Conservation (phyloP, 2,113 vertebrate species). For the Myiozetetes cayanensis region DNA sequence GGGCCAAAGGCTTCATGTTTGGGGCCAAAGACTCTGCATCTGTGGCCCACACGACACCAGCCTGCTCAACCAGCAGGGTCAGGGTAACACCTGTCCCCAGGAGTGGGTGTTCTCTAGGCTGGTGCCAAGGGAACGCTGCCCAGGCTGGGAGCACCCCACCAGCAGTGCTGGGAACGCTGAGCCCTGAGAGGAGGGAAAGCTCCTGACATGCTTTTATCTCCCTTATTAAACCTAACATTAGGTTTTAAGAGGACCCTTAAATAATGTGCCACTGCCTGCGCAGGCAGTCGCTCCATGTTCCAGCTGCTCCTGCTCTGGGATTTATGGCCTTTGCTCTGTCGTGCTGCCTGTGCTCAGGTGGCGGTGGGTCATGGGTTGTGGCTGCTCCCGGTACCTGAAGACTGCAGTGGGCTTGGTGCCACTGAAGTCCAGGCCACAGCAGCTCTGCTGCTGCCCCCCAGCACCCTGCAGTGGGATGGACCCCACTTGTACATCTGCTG, state of each 20-base stretch:
- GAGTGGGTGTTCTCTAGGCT: background rate
- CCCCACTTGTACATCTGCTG: fast-evolving
- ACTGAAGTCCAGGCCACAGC: fast-evolving
- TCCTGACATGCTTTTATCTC: conserved; percentile 15
- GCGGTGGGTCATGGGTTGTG: background rate
- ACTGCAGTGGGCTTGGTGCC: fast-evolving
- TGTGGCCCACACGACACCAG: background rate
- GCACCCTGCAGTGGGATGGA: fast-evolving
- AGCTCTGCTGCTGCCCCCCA: background rate
- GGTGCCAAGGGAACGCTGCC: background rate
- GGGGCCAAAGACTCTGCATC: background rate
- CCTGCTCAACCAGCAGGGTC: background rate
- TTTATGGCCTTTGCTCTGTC: background rate
- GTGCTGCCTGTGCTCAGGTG: fast-evolving
- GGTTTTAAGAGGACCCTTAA: conserved; percentile 52
- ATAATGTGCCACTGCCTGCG: conserved; percentile 23
- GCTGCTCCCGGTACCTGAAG: background rate
- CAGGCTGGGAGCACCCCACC: background rate
- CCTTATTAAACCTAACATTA: conserved; percentile 54
- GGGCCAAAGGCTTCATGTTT: background rate
- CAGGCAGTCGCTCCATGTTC: background rate
- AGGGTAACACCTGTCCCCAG: background rate
- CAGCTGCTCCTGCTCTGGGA: background rate
- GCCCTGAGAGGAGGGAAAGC: background rate
- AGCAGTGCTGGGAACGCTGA: fast-evolving